Percentiles rank a stretch among this genome's conserved stretches.
Evolutionary conservation across 2,113 vertebrate species (phyloP).

Genomic region (Alosa alosa): DNA sequence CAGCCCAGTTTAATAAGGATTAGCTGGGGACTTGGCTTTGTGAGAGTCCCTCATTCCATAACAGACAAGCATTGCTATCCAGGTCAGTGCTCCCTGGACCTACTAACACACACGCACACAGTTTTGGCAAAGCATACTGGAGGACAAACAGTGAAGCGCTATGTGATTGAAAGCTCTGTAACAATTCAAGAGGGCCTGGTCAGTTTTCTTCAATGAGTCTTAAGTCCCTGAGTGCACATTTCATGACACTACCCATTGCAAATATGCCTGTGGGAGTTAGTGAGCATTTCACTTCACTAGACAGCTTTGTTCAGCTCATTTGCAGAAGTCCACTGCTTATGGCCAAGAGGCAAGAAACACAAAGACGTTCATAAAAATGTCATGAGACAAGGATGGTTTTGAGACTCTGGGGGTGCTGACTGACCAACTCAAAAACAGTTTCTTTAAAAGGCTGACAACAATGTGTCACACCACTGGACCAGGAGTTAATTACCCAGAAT

Average conservation of each 20-base stretch:
- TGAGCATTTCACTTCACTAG: not conserved
- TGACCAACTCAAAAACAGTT: not conserved
- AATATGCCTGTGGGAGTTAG: not conserved
- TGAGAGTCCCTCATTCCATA: not conserved
- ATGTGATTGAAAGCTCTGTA: conserved; percentile 5
- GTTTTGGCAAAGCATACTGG: not conserved
- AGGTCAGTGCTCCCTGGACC: not conserved
- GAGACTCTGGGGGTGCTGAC: not conserved
- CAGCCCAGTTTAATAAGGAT: not conserved
- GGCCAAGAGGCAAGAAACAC: not conserved
- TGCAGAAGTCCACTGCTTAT: not conserved
- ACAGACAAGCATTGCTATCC: not conserved
- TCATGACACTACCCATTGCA: not conserved
- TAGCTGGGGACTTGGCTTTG: not conserved
- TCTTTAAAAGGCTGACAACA: no score
- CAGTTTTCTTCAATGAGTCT: not conserved
- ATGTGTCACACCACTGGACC: not conserved
- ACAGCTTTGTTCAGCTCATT: not conserved
- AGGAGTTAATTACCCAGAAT: not conserved
- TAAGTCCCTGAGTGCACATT: not conserved
- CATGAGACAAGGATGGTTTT: not conserved
- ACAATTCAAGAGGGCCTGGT: not conserved
- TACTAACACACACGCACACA: not conserved
- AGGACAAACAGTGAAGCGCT: not conserved
- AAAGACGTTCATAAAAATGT: not conserved